phyloP scores from a whole-genome alignment of 1,140 invertebrate genomes.

The Rhopalosiphum maidis region DNA sequence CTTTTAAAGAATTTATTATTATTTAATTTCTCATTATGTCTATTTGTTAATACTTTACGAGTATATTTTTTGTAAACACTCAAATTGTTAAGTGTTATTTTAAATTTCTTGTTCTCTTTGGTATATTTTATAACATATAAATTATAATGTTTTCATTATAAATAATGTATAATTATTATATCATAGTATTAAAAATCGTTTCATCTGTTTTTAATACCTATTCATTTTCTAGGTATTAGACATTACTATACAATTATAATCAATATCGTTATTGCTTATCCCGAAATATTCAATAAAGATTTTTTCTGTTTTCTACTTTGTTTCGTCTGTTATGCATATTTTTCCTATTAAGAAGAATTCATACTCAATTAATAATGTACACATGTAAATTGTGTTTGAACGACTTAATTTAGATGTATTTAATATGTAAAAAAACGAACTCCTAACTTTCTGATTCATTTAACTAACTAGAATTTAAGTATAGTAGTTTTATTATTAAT shows the following conservation, averaged over 20 bases:
- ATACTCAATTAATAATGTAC: background rate
- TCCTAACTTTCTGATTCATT: background rate
- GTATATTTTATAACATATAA: background rate
- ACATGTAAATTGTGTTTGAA: background rate
- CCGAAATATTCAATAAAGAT: background rate
- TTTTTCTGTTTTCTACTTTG: background rate
- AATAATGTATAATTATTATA: too few relatives aligned
- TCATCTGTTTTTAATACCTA: background rate
- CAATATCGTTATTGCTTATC: background rate
- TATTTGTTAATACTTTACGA: background rate
- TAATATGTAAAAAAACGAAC: background rate
- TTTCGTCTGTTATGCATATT: background rate
- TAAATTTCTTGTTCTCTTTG: background rate
- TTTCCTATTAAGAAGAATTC: background rate
- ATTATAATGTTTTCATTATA: too few relatives aligned
- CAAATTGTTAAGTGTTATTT: background rate
- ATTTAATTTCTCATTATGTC: background rate
- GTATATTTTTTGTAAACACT: background rate
- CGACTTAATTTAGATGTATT: background rate
- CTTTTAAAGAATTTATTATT: background rate
- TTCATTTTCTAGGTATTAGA: background rate
- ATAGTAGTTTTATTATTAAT: background rate
- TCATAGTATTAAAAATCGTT: background rate
- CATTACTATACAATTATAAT: background rate
- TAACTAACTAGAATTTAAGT: background rate